Base-by-base conservation (phyloP, 2,113 vertebrate genomes). In the Onychostoma macrolepis region DNA sequence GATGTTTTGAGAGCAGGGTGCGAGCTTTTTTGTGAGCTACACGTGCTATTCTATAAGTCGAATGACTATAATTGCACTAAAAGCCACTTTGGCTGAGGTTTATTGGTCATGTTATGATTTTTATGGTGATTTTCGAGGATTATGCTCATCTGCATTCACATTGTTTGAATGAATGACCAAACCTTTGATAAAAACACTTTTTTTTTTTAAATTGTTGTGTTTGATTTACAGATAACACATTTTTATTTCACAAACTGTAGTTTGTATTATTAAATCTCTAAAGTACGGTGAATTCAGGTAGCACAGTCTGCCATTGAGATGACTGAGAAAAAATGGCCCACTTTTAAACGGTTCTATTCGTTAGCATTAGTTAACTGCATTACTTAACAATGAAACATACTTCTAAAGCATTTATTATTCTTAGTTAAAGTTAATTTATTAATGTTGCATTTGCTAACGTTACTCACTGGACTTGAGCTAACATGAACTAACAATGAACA, bases 111-210 rank as follows among this genome's bases (percentile, higher is more conserved):
- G 8, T 19, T n/a, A 58, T 58, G 6, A 2, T 76, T 76, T 15
- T n/a, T 43, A 75, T 45, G 15, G 0, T 24, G 17, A 56, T 80
- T 56, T 48, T 9, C 19, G 24, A 80, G 6, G 6, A 36, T n/a
- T 38, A 2, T n/a, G 10, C 19, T 38, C 19, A n/a, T 15, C 33
- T 61, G 33, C 36, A 26, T 36, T 3, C 11, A 0, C 0, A 0
- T 4, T 58, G 21, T 38, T 38, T 38, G 36, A 80, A 38, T 58
- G 30, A 24, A 80, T 38, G 4, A 4, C 21, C 53, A 80, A 38
- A 61, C 78, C n/a, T 4, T 80, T 61, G 6, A 61, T 78, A 1
- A 1, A 77, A 77, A 26, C 0, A 12, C 24, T 3, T 4, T 19
- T 6, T 69, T 36, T 65, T 26, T 63, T 24, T 4, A 0, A 7